phyloP scores from a whole-genome alignment of 2,888 invertebrate species.

The Mesoligia furuncula region DNA sequence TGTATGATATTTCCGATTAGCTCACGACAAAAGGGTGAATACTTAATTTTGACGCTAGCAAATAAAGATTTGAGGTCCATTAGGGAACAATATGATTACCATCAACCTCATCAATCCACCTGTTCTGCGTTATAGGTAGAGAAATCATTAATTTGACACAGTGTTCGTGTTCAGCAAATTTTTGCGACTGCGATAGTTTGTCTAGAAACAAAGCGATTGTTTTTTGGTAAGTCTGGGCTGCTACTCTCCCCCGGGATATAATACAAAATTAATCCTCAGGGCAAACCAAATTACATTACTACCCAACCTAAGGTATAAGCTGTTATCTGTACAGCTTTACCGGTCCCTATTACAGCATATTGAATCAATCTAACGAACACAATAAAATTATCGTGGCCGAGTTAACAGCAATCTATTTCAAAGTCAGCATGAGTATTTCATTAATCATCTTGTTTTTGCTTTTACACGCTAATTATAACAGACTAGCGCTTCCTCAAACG shows the following conservation, averaged over 20 bases:
- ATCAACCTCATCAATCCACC: slow-evolving; percentile 7
- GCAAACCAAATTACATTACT: slow-evolving; percentile 31
- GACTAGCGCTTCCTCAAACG: slow-evolving; percentile 47
- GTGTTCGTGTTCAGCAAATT: neutral
- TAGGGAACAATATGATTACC: slow-evolving; percentile 12
- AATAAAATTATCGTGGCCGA: slow-evolving; percentile 32
- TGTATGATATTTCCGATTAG: slow-evolving; percentile 4
- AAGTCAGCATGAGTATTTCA: slow-evolving; percentile 25
- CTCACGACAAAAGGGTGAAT: neutral
- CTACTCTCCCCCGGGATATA: neutral
- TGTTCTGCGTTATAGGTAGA: neutral
- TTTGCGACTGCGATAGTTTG: neutral
- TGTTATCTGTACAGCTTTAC: slow-evolving; percentile 10
- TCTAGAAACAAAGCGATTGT: slow-evolving; percentile 13
- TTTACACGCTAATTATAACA: slow-evolving; percentile 58
- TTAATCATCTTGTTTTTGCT: slow-evolving; percentile 59
- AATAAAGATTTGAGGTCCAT: slow-evolving; percentile 16
- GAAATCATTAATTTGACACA: slow-evolving; percentile 3
- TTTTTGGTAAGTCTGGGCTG: neutral
- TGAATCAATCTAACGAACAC: slow-evolving; percentile 27
- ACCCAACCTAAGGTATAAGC: neutral
- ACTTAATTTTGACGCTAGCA: slow-evolving; percentile 1
- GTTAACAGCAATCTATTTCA: slow-evolving; percentile 32
- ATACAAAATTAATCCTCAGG: slow-evolving; percentile 11
- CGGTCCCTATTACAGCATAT: slow-evolving; percentile 6